These are phyloP conservation scores for Illadopsis cleaveri DNA, from an alignment of 2,113 vertebrate genomes.

Conservation along the genomic window DNA sequence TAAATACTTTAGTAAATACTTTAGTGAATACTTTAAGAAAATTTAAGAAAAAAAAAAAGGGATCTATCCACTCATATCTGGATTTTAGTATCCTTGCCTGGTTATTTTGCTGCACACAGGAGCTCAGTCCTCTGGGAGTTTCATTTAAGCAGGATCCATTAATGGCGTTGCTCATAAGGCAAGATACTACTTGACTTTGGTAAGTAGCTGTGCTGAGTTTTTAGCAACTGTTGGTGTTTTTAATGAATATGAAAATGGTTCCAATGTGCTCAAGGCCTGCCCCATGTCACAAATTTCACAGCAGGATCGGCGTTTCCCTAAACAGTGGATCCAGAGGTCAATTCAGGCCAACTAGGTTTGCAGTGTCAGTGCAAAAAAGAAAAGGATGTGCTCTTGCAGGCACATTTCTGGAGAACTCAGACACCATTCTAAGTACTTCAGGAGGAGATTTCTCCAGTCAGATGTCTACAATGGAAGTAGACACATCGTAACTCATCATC, in stretches of 20 bases:
- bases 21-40: not conserved
- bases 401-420: not conserved
- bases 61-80: not conserved
- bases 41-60: not conserved
- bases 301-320: not conserved
- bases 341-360: not conserved
- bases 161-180: slow-evolving; percentile 12
- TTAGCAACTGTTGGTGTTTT: slow-evolving; percentile 9
- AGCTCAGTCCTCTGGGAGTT: slow-evolving; percentile 27
- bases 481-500: not conserved
- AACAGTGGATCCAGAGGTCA: not conserved
- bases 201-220: slow-evolving; percentile 32
- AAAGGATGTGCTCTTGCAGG: not conserved
- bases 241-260: slow-evolving; percentile 34
- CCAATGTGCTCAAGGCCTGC: slow-evolving; percentile 47
- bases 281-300: slow-evolving; percentile 37
- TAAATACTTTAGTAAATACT: not conserved
- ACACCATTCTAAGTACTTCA: not conserved
- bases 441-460: not conserved
- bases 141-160: slow-evolving; percentile 9
- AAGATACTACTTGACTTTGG: slow-evolving; percentile 57
- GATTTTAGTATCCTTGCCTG: not conserved
- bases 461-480: not conserved
- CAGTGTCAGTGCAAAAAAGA: not conserved
- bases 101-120: not conserved